These are phyloP conservation scores for Upupa epops DNA, from an alignment of 2,113 vertebrate species.

Conservation along the genomic window DNA sequence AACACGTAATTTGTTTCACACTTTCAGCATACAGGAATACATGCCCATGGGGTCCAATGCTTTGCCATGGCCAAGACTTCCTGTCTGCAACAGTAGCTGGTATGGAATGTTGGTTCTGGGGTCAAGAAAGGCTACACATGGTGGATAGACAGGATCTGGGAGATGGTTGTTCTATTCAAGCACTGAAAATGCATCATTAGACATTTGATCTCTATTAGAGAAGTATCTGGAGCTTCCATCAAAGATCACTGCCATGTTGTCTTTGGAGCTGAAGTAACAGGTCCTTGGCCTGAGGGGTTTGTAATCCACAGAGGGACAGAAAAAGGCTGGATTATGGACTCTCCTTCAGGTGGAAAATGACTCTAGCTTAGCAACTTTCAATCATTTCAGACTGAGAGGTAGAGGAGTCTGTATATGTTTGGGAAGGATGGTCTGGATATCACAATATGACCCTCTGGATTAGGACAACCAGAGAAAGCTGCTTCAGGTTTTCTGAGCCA, in stretches of 20 bases:
- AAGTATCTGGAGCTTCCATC: neutral
- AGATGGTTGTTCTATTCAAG: neutral
- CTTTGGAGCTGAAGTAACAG: neutral
- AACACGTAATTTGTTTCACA: neutral
- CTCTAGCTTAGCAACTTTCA: neutral
- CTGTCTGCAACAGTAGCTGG: neutral
- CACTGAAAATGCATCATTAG: neutral
- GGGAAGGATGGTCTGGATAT: neutral
- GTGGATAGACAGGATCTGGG: neutral
- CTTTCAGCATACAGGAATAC: neutral
- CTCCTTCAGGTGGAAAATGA: accelerated
- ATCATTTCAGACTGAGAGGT: neutral
- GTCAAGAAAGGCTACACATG: neutral
- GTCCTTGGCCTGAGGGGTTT: neutral
- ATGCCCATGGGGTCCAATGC: neutral
- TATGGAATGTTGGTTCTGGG: neutral
- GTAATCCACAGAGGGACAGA: accelerated
- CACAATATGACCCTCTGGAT: neutral
- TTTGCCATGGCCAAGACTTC: neutral
- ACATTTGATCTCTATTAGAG: neutral
- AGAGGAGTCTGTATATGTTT: neutral
- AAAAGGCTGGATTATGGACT: neutral
- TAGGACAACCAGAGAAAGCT: neutral
- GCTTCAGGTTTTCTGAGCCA: neutral
- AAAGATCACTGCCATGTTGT: accelerated